A percentile compares a stretch with the other conserved stretches of the same genome.
phyloP scores from a whole-genome alignment of 2,888 invertebrate genomes.

The Dinocampus coccinellae region DNA sequence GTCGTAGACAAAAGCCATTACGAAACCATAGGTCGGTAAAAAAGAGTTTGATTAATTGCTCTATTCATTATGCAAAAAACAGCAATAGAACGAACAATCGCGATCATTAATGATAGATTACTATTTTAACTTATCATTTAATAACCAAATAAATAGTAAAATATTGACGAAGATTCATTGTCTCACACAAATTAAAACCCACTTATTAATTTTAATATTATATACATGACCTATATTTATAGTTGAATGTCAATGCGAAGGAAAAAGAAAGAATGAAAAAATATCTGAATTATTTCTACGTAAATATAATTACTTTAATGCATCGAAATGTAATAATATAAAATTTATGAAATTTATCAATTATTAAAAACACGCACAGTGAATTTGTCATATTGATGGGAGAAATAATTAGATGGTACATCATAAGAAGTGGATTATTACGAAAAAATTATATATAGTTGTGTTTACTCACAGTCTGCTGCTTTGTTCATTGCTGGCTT shows the following conservation, averaged over 20 bases:
- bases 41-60: conserved; percentile 4
- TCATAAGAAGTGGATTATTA: background rate
- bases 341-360: conserved; percentile 8
- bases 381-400: no score
- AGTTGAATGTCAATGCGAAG: background rate
- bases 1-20: background rate
- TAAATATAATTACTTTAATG: conserved; percentile 2
- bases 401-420: background rate
- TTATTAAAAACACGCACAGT: conserved; percentile 11
- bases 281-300: background rate
- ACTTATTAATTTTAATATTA: conserved; percentile 17
- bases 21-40: conserved; percentile 21
- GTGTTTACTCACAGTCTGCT: conserved; percentile 77
- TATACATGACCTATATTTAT: conserved; percentile 23
- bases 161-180: background rate
- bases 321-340: conserved; percentile 21
- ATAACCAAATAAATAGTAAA: background rate
- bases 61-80: background rate
- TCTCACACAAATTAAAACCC: background rate
- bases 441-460: background rate
- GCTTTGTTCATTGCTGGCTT: conserved; percentile 87
- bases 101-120: background rate
- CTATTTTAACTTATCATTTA: background rate
- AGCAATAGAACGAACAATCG: background rate
- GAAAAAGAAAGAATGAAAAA: background rate